These are phyloP conservation scores for Eptatretus atami DNA, from an alignment of 2,797 vertebrate genomes.

Conservation along the genomic window DNA sequence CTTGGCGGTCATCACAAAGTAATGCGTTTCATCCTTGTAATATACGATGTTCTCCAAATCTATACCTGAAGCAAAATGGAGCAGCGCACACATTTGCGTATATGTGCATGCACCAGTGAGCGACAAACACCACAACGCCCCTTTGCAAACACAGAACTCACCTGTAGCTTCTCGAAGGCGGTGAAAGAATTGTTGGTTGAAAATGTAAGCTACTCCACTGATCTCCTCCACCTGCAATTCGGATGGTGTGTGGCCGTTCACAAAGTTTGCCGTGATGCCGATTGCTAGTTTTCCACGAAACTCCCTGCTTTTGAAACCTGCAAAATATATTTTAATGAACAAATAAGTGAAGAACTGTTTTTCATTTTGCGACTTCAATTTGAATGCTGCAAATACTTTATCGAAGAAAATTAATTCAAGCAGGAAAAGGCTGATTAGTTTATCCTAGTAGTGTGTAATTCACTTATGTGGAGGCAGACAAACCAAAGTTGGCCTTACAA, in stretches of 20 bases:
- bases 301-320: constrained; percentile 78
- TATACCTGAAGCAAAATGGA: constrained; percentile 29
- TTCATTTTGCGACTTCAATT: too few species aligned
- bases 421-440: too few species aligned
- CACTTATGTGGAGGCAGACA: too few species aligned
- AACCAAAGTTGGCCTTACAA: too few species aligned
- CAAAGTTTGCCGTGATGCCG: constrained; percentile 87
- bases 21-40: constrained; percentile 86
- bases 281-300: constrained; percentile 88
- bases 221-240: constrained; percentile 95
- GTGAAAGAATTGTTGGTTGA: constrained; percentile 95
- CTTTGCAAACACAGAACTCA: constrained; percentile 13
- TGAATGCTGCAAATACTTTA: too few species aligned
- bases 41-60: constrained; percentile 97
- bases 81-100: not conserved
- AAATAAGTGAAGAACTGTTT: too few species aligned
- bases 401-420: too few species aligned
- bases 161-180: constrained; percentile 84
- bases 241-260: constrained; percentile 79
- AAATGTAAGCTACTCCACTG: constrained; percentile 91
- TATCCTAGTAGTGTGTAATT: too few species aligned
- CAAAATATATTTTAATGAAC: not conserved
- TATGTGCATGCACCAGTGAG: not conserved
- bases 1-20: constrained; percentile 98
- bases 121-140: too few species aligned